These are phyloP conservation scores for Nephrocerus scutellatus DNA, from an alignment of 2,888 invertebrate genomes.

Conservation along the genomic window DNA sequence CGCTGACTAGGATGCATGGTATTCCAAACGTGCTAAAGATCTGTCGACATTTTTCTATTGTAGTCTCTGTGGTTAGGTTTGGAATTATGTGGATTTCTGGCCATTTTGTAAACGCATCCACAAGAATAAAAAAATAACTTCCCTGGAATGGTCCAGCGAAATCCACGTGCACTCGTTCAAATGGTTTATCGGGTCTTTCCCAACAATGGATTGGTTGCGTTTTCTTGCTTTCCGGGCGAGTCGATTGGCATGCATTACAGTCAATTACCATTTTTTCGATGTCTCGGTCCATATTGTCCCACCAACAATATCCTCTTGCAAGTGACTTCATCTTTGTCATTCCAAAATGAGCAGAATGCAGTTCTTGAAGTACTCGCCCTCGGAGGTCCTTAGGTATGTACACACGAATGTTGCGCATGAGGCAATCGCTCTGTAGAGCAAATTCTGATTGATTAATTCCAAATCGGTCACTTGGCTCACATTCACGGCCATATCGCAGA, in stretches of 20 bases:
- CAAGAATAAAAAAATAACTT: conserved; percentile 18
- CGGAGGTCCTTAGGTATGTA: conserved; percentile 19
- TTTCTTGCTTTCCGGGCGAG: conserved; percentile 10
- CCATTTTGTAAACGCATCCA: conserved; percentile 24
- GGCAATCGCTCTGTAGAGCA: conserved; percentile 20
- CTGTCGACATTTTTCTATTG: conserved; percentile 17
- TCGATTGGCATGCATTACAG: conserved; percentile 19
- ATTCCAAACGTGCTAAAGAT: conserved; percentile 20
- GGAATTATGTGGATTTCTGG: conserved; percentile 24
- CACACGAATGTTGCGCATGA: conserved; percentile 20
- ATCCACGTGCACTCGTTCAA: conserved; percentile 25
- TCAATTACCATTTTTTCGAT: conserved; percentile 16
- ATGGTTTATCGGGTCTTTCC: conserved; percentile 12
- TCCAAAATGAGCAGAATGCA: conserved; percentile 22
- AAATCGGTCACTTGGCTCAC: conserved; percentile 11
- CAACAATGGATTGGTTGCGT: conserved; percentile 11
- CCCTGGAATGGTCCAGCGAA: conserved; percentile 19
- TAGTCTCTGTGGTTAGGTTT: conserved; percentile 19
- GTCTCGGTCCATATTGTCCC: conserved; percentile 15
- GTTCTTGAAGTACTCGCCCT: conserved; percentile 14
- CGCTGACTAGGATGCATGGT: conserved; percentile 13
- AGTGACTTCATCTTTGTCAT: conserved; percentile 20
- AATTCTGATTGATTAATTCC: conserved; percentile 14
- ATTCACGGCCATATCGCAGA: conserved; percentile 12
- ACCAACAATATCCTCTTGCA: conserved; percentile 26